Evolutionary conservation across 2,797 vertebrate species (phyloP).

Genomic region (Lepilemur septentrionalis): DNA sequence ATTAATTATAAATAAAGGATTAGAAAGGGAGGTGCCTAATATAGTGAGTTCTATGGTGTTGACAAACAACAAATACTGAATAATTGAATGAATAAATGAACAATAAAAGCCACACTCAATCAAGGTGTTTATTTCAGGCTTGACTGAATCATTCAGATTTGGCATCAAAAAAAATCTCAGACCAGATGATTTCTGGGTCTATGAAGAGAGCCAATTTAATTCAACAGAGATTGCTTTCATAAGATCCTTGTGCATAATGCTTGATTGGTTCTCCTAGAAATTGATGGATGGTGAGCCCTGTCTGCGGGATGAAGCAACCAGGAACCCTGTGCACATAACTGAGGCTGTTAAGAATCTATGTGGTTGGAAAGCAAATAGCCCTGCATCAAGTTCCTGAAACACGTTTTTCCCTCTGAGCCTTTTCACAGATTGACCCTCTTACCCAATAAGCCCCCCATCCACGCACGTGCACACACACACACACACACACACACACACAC

Average conservation of each 20-base stretch:
- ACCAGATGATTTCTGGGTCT: not conserved
- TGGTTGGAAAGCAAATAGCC: not conserved
- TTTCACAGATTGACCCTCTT: not conserved
- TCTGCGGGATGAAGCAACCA: not conserved
- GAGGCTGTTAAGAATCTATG: not conserved
- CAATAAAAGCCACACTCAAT: not conserved
- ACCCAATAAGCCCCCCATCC: not conserved
- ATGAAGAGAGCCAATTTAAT: constrained; percentile 1
- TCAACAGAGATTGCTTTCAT: not conserved
- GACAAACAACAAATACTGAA: constrained; percentile 27
- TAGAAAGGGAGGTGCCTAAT: not conserved
- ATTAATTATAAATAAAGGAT: constrained; percentile 28
- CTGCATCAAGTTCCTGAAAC: not conserved
- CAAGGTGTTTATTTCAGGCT: constrained; percentile 25
- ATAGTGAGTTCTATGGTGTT: not conserved
- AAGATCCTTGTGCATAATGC: not conserved
- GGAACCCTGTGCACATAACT: not conserved
- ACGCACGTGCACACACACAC: not conserved
- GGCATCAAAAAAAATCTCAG: not conserved
- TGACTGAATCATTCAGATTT: constrained; percentile 22
- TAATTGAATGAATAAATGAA: constrained; percentile 38
- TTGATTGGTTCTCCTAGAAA: constrained; percentile 39
- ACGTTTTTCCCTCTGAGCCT: not conserved
- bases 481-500: not conserved
- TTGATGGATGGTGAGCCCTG: not conserved